phyloP scores from a whole-genome alignment of 2,113 vertebrate genomes.

The Cheilinus undulatus region DNA sequence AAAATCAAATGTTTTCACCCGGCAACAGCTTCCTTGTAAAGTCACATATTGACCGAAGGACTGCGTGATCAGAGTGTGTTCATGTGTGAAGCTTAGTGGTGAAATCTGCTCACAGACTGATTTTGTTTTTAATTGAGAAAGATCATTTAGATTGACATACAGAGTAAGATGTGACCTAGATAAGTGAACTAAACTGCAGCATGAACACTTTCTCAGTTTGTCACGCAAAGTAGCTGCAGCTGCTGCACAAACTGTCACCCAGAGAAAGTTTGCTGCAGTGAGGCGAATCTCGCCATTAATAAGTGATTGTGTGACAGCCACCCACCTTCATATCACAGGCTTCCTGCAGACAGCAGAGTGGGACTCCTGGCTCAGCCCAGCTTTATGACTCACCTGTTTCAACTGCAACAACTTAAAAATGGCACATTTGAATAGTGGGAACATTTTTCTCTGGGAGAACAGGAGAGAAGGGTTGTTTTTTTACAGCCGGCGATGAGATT shows the following conservation, averaged over 20 bases:
- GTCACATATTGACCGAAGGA: too few species aligned
- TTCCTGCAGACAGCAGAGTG: constrained; percentile 65
- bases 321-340: constrained; percentile 73
- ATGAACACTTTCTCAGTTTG: background rate
- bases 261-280: constrained; percentile 57
- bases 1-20: background rate
- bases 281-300: constrained; percentile 66
- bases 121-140: background rate
- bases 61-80: background rate
- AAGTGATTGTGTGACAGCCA: constrained; percentile 72
- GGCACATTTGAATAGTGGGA: constrained; percentile 69
- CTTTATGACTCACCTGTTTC: constrained; percentile 80
- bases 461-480: constrained; percentile 17
- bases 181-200: constrained; percentile 7
- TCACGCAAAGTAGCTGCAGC: constrained; percentile 5
- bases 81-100: too few species aligned
- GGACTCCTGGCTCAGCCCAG: constrained; percentile 49
- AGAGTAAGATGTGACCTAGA: background rate
- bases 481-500: constrained; percentile 18
- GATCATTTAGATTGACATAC: background rate
- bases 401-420: constrained; percentile 57
- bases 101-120: background rate
- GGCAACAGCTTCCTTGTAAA: background rate
- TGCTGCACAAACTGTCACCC: constrained; percentile 16
- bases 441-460: constrained; percentile 12